These are phyloP conservation scores for Ondatra zibethicus DNA, from an alignment of 2,113 vertebrate species.

Conservation along the genomic window DNA sequence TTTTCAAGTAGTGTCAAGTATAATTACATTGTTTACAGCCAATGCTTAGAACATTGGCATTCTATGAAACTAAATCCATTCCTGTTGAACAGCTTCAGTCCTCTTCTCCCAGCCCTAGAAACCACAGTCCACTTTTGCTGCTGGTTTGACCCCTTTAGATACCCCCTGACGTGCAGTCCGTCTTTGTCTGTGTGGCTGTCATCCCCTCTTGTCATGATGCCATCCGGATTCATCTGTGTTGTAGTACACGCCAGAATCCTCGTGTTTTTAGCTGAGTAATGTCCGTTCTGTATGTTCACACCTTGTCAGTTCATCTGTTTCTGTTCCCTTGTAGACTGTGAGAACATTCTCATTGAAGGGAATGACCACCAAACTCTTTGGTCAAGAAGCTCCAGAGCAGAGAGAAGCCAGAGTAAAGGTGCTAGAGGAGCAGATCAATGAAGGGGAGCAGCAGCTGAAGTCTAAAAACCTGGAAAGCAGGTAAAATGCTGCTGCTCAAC, in stretches of 20 bases:
- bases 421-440: constrained; percentile 94
- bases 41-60: not conserved
- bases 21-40: not conserved
- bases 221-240: not conserved
- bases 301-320: constrained; percentile 15
- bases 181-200: not conserved
- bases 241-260: not conserved
- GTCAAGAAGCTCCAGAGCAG: constrained; percentile 96
- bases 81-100: not conserved
- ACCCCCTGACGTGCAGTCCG: not conserved
- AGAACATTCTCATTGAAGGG: constrained; percentile 97
- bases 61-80: not conserved
- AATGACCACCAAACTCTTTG: constrained; percentile 97
- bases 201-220: not conserved
- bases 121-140: not conserved
- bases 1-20: not conserved
- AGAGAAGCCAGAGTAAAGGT: constrained; percentile 93
- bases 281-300: not conserved
- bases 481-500: constrained; percentile 84
- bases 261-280: not conserved
- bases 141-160: not conserved
- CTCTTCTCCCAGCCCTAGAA: not conserved
- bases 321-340: constrained; percentile 88
- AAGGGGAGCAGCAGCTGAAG: constrained; percentile 93
- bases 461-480: constrained; percentile 93